Percentiles rank a stretch among this genome's conserved stretches.
phyloP scores from a whole-genome alignment of 2,113 vertebrate genomes.

The Raphicerus campestris region DNA sequence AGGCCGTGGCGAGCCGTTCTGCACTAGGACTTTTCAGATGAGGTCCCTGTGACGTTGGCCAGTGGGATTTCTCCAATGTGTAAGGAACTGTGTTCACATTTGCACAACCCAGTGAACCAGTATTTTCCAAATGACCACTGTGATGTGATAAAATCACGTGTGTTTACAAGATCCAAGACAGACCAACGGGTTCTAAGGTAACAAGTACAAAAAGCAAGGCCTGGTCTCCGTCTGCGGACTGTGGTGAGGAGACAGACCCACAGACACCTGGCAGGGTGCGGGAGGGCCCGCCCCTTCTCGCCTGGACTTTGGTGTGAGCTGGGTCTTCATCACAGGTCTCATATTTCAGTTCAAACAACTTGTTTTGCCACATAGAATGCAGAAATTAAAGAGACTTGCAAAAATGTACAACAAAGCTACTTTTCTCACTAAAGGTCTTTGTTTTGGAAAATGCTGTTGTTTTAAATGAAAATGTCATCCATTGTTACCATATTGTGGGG shows the following conservation, averaged over 20 bases:
- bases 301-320: background rate
- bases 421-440: background rate
- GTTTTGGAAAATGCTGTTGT: background rate
- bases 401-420: background rate
- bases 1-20: background rate
- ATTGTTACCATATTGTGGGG: background rate
- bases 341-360: background rate
- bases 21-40: background rate
- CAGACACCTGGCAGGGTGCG: fast-evolving
- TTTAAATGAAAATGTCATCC: background rate
- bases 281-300: background rate
- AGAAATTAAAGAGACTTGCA: background rate
- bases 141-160: background rate
- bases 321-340: background rate
- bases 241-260: background rate
- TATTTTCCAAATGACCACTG: background rate
- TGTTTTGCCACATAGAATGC: background rate
- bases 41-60: background rate
- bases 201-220: background rate
- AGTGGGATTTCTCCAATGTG: background rate
- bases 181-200: fast-evolving
- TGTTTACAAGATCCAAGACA: background rate
- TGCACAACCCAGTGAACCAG: background rate
- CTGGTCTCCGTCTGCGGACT: background rate
- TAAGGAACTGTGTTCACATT: background rate